Conservation (phyloP, 2,888 invertebrate species). For the Resseliella maxima region DNA sequence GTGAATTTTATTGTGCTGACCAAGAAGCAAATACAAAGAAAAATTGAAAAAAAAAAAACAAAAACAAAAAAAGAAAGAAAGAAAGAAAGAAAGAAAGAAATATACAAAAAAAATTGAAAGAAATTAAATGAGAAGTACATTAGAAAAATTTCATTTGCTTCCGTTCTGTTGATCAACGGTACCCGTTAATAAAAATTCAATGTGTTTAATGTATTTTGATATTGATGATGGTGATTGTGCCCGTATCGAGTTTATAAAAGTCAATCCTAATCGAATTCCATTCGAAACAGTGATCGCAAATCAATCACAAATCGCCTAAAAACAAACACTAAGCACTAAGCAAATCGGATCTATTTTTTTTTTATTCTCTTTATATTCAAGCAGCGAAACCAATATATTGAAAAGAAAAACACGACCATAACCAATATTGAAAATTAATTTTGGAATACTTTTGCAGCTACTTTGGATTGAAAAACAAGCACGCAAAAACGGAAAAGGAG, state of each 20-base stretch:
- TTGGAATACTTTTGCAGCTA: conserved; percentile 28
- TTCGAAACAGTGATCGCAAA: conserved; percentile 11
- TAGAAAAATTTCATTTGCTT: conserved; percentile 36
- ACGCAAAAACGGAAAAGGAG: neutral
- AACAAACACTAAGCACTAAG: neutral
- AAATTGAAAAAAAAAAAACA: too few species aligned
- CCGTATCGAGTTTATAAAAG: neutral
- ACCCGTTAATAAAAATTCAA: neutral
- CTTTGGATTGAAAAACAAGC: neutral
- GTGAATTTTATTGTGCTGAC: neutral
- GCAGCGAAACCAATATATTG: neutral
- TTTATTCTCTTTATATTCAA: neutral
- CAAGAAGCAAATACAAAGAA: neutral
- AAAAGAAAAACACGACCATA: conserved; percentile 21
- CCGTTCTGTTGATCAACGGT: conserved; percentile 1
- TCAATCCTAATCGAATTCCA: conserved; percentile 4
- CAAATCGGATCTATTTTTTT: neutral
- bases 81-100: neutral
- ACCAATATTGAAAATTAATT: conserved; percentile 13
- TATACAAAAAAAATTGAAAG: neutral
- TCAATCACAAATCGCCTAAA: neutral
- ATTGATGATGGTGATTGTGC: neutral
- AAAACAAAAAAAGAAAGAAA: conserved; percentile 2
- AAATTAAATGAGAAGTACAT: neutral
- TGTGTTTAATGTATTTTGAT: neutral